Percentiles rank a stretch among this genome's conserved stretches.
phyloP scores from a whole-genome alignment of 1,140 invertebrate species.

The Pogonus chalceus region DNA sequence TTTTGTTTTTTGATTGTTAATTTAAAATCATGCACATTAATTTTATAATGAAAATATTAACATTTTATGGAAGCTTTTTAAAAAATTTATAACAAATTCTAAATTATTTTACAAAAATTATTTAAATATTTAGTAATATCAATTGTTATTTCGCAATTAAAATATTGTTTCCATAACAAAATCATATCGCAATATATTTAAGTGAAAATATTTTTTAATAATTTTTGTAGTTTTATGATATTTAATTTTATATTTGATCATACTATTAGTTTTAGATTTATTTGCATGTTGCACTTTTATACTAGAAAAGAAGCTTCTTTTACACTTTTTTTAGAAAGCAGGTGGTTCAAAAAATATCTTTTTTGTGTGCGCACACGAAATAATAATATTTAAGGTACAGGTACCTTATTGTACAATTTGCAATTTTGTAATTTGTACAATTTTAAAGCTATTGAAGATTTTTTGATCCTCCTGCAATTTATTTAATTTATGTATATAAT shows the following conservation, averaged over 20 bases:
- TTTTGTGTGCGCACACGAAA: not conserved
- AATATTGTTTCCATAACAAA: no score
- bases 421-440: not conserved
- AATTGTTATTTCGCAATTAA: no score
- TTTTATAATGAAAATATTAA: no score
- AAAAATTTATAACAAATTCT: no score
- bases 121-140: no score
- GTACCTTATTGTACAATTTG: not conserved
- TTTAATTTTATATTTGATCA: not conserved
- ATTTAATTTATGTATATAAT: not conserved
- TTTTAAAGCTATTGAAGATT: not conserved
- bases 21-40: no score
- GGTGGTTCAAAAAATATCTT: not conserved
- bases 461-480: not conserved
- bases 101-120: no score
- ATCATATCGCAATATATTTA: not conserved
- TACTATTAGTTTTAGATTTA: not conserved
- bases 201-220: not conserved
- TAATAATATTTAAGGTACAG: not conserved
- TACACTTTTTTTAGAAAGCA: not conserved
- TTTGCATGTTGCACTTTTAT: not conserved
- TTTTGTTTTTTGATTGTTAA: no score
- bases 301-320: not conserved
- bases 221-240: not conserved
- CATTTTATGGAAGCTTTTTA: no score